Conservation (phyloP, 2,797 vertebrate genomes). For the Melanotaenia pygmaea region DNA sequence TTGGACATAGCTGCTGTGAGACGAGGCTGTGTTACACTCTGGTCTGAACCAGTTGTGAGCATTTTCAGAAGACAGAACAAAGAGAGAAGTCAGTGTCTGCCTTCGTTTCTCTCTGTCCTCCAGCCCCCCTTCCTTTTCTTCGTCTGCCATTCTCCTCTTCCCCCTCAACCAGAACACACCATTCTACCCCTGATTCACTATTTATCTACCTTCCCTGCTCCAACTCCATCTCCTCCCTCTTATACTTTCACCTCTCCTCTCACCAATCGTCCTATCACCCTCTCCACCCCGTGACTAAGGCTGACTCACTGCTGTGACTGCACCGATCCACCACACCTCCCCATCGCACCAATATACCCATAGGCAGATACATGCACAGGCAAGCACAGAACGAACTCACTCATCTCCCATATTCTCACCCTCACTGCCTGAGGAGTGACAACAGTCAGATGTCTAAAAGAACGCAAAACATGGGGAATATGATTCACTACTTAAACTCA, state of each 20-base stretch:
- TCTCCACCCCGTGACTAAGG: constrained; percentile 68
- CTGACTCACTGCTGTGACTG: constrained; percentile 79
- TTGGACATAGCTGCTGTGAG: constrained; percentile 60
- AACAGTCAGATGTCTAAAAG: constrained; percentile 49
- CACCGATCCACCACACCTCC: constrained; percentile 31
- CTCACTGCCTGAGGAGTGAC: constrained; percentile 49
- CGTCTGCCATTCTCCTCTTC: constrained; percentile 33
- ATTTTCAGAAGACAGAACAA: constrained; percentile 75
- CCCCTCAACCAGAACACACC: constrained; percentile 27
- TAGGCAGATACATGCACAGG: constrained; percentile 31
- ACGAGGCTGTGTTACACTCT: constrained; percentile 65
- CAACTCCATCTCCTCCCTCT: constrained; percentile 46
- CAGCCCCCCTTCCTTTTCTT: constrained; percentile 19
- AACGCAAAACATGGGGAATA: constrained; percentile 30
- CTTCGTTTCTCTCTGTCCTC: constrained; percentile 56
- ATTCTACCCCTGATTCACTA: constrained; percentile 38
- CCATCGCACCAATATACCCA: constrained; percentile 17
- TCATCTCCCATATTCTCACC: constrained; percentile 50
- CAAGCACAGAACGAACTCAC: constrained; percentile 19
- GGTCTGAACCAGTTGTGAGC: constrained; percentile 70
- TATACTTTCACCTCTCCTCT: constrained; percentile 61
- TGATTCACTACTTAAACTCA: constrained; percentile 29
- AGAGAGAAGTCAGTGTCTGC: constrained; percentile 75
- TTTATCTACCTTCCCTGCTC: constrained; percentile 48
- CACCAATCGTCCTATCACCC: constrained; percentile 58